Conservation (phyloP, 1,140 invertebrate genomes). For the Saccostrea glomerata region DNA sequence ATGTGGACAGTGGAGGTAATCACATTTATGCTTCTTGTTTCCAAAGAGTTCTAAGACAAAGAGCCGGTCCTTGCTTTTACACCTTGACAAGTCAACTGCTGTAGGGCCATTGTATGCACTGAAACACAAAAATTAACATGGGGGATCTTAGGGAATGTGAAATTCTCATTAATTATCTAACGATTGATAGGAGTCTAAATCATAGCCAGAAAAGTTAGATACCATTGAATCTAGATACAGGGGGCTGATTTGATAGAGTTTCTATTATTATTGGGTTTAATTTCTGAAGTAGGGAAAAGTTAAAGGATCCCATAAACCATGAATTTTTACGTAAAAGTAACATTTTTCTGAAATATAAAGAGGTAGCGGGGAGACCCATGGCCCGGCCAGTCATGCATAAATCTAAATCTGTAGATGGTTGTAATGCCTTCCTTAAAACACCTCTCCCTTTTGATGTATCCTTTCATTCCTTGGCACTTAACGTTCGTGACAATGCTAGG, state of each 20-base stretch:
- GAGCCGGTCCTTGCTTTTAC: background rate
- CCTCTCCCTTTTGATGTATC: background rate
- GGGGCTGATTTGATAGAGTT: background rate
- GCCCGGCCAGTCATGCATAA: background rate
- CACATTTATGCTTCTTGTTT: conserved; percentile 1
- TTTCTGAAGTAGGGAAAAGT: background rate
- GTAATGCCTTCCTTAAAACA: background rate
- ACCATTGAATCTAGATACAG: background rate
- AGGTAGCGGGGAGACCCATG: background rate
- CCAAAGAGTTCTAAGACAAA: conserved; percentile 15
- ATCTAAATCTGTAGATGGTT: background rate
- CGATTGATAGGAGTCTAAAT: conserved; percentile 16
- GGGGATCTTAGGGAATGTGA: background rate
- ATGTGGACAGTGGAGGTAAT: background rate
- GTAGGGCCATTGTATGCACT: conserved; percentile 17
- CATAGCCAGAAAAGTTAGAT: background rate
- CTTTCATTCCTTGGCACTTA: background rate
- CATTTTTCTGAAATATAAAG: conserved; percentile 15
- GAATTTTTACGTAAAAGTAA: background rate
- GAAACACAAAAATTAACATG: background rate
- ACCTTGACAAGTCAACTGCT: too few species aligned
- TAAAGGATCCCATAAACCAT: too few species aligned
- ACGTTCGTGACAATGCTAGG: background rate
- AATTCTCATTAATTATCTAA: conserved; percentile 12
- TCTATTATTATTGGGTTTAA: background rate